These are phyloP conservation scores for Nemurella pictetii DNA, from an alignment of 2,888 invertebrate species.

Conservation along the genomic window DNA sequence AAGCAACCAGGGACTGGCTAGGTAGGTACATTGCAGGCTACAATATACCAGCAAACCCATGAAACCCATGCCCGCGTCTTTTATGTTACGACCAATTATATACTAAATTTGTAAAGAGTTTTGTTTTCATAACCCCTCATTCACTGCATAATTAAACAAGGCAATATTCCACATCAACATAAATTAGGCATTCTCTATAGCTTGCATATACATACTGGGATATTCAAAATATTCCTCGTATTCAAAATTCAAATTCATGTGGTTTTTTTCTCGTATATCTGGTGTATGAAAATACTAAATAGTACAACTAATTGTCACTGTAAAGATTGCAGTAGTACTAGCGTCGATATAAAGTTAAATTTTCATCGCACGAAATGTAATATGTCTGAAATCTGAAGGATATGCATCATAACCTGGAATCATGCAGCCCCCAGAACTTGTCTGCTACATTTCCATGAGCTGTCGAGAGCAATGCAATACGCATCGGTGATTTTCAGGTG, in stretches of 20 bases:
- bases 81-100: neutral
- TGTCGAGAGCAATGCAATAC: too few relatives aligned
- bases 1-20: neutral
- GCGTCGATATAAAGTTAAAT: too few relatives aligned
- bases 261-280: neutral
- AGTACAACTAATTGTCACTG: too few relatives aligned
- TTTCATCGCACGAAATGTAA: too few relatives aligned
- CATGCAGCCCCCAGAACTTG: too few relatives aligned
- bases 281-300: too few relatives aligned
- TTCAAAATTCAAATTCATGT: neutral
- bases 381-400: too few relatives aligned
- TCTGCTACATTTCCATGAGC: too few relatives aligned
- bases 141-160: neutral
- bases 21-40: neutral
- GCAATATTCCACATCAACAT: neutral
- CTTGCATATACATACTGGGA: neutral
- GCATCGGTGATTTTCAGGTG: too few relatives aligned
- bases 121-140: neutral
- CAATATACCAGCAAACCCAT: neutral
- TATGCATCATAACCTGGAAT: too few relatives aligned
- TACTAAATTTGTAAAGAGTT: neutral
- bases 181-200: neutral
- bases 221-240: too few relatives aligned
- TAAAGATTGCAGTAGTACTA: too few relatives aligned
- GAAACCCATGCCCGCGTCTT: neutral